Conservation (phyloP, 2,797 vertebrate genomes). For the Hybognathus amarus region DNA sequence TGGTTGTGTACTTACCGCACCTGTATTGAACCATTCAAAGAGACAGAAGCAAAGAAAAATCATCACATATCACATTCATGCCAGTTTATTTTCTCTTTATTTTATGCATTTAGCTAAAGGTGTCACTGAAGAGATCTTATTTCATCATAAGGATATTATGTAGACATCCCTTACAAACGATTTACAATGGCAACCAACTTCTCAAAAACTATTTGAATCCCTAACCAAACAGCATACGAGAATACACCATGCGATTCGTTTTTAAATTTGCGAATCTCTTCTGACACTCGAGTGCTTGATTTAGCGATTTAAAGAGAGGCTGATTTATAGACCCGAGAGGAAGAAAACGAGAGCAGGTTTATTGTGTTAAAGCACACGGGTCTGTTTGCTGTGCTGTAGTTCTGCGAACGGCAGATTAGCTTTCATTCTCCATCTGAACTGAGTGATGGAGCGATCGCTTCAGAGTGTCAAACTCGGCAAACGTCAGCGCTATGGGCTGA, state of each 20-base stretch:
- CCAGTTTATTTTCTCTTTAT: slow-evolving; percentile 20
- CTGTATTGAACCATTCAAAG: neutral
- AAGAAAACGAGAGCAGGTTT: slow-evolving; percentile 49
- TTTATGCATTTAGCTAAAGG: neutral
- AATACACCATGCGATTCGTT: neutral
- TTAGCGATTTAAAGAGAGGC: slow-evolving; percentile 63
- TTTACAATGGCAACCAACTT: neutral
- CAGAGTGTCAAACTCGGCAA: slow-evolving; percentile 55
- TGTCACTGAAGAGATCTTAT: slow-evolving; percentile 10
- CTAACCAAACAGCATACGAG: neutral
- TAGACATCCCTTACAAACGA: neutral
- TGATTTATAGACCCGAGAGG: slow-evolving; percentile 66
- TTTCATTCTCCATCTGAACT: slow-evolving; percentile 44
- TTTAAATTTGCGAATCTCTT: neutral
- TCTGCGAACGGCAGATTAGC: slow-evolving; percentile 37
- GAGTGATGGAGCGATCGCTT: slow-evolving; percentile 63
- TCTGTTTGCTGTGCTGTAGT: slow-evolving; percentile 63
- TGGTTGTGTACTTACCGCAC: neutral
- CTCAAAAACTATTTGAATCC: neutral
- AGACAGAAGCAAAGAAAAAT: slow-evolving; percentile 15
- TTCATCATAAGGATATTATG: neutral
- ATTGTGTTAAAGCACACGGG: slow-evolving; percentile 64
- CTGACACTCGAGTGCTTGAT: slow-evolving; percentile 52
- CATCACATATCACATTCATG: neutral
- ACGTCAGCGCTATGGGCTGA: slow-evolving; percentile 55